These are phyloP conservation scores for Propithecus deckenii DNA, from an alignment of 2,797 vertebrate genomes.

Conservation along the genomic window DNA sequence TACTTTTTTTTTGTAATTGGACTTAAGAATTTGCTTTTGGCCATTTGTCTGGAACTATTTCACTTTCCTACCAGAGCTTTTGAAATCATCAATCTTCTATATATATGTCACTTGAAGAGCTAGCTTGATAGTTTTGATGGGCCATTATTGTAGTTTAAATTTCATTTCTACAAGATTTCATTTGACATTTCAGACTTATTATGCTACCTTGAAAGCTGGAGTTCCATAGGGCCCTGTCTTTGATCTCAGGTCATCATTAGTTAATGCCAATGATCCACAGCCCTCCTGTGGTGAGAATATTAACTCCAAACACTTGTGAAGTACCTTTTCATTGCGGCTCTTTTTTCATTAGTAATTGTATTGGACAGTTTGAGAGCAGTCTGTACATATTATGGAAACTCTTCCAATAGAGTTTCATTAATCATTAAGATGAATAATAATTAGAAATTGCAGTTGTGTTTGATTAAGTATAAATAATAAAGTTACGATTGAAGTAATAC, in stretches of 20 bases:
- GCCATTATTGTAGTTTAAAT: slow-evolving; percentile 81
- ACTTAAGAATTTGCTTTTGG: slow-evolving; percentile 76
- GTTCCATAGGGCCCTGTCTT: slow-evolving; percentile 71
- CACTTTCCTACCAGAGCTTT: slow-evolving; percentile 67
- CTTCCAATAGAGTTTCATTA: slow-evolving; percentile 59
- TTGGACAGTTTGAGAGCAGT: slow-evolving; percentile 46
- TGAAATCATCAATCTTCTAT: slow-evolving; percentile 79
- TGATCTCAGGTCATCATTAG: slow-evolving; percentile 81
- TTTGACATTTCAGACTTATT: slow-evolving; percentile 80
- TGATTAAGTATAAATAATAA: slow-evolving; percentile 73
- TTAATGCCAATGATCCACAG: slow-evolving; percentile 68
- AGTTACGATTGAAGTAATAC: slow-evolving; percentile 57
- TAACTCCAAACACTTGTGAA: slow-evolving; percentile 16
- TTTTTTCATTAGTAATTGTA: slow-evolving; percentile 49
- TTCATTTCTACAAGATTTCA: slow-evolving; percentile 82
- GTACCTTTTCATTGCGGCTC: background rate
- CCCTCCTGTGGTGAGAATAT: background rate
- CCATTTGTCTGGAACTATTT: slow-evolving; percentile 76
- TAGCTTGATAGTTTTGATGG: slow-evolving; percentile 83
- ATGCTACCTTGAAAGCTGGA: slow-evolving; percentile 75
- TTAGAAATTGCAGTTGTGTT: slow-evolving; percentile 56
- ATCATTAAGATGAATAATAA: slow-evolving; percentile 74
- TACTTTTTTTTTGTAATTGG: slow-evolving; percentile 73
- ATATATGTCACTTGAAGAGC: slow-evolving; percentile 74
- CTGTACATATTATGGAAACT: slow-evolving; percentile 36